A percentile compares a stretch with the other conserved stretches of the same genome.
Conservation (phyloP, 2,888 invertebrate species). For the Ganaspis brasiliensis region DNA sequence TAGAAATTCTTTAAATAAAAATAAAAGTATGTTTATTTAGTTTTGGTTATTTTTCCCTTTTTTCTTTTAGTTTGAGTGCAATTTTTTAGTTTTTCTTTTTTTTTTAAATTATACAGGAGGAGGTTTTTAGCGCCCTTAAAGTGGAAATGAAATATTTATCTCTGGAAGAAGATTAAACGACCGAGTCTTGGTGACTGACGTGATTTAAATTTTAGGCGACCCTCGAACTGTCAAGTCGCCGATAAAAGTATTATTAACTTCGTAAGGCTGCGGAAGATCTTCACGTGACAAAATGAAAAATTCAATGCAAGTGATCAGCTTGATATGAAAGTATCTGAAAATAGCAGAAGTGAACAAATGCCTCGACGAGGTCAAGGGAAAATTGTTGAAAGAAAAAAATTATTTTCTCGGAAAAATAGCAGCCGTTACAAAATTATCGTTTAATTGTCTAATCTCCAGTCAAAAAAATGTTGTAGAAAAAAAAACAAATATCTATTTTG, state of each 20-base stretch:
- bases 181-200: not conserved
- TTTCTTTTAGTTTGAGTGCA: too few species aligned
- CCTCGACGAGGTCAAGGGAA: constrained; percentile 5
- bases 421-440: too few species aligned
- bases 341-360: constrained; percentile 12
- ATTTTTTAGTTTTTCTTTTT: too few species aligned
- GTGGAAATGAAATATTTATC: not conserved
- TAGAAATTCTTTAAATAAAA: too few species aligned
- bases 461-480: too few species aligned
- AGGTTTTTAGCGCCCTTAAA: not conserved
- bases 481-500: too few species aligned
- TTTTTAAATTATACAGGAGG: too few species aligned
- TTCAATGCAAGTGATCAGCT: not conserved
- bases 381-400: constrained; percentile 3
- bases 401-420: not conserved
- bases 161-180: constrained; percentile 2
- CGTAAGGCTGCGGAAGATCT: not conserved
- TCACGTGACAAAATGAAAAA: not conserved
- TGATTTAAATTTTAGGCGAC: constrained; percentile 3
- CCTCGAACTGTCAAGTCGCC: not conserved
- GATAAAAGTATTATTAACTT: constrained; percentile 25
- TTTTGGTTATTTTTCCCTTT: too few species aligned
- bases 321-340: constrained; percentile 19
- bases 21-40: too few species aligned
- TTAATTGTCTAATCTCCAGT: too few species aligned